Base-by-base conservation (phyloP, 2,797 vertebrate genomes). In the Podarcis siculus region DNA sequence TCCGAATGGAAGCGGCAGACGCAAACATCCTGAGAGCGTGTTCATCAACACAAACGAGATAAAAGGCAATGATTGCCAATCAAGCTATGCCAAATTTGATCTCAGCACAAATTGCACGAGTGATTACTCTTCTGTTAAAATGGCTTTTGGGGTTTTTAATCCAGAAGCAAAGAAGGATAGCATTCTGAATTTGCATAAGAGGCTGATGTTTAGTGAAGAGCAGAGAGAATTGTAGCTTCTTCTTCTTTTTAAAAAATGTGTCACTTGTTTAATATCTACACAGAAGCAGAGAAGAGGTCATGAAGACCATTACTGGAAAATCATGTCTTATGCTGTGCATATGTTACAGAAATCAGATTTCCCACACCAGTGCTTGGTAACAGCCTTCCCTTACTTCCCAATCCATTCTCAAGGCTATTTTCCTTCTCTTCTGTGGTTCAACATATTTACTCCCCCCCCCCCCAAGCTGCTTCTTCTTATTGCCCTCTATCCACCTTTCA, bases 21-120 rank as follows among this genome's bases (percentile, higher is more conserved):
- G 4, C 89, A 87, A 88, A 32, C 58, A 85, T 88, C 79, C 8
- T 88, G 69, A 89, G 58, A 90, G 30, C 8, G 2, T 55, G 45
- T 86, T 79, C 91, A 86, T 73, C 25, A 86, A 83, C 89, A 66
- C 5, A 0, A 79, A 79, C 84, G 64, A 39, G 71, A 77, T 32
- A 71, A 94, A 90, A 37, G 64, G 8, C 71, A 73, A 67, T 58
- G 86, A 91, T 89, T 90, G 85, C 77, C 15, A 49, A 45, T 88
- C 77, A 75, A 83, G 39, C 17, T 55, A 83, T 78, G 82, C 87
- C 87, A 92, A 90, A 35, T 64, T 55, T 67, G 35, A 81, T 89
- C 90, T 90, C 85, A 25, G 25, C 78, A 55, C 42, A 37, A 85
- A 8, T 15, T 89, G 45, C 76, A 86, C 2, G 78, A 87, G 72